These are phyloP conservation scores for Agonopterix arenella DNA, from an alignment of 2,888 invertebrate species.

Conservation along the genomic window DNA sequence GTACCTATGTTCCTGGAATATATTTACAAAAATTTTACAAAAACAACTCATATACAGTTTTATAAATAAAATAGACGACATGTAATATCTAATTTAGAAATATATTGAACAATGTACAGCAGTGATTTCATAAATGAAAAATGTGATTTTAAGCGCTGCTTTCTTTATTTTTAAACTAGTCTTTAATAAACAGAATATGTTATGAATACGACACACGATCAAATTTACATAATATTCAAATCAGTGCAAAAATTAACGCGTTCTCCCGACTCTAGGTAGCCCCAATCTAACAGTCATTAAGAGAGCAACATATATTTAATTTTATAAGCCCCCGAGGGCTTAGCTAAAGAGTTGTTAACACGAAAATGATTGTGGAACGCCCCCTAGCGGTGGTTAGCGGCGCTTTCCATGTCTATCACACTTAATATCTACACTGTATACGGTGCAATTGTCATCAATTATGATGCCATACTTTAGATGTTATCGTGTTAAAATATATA, in stretches of 20 bases:
- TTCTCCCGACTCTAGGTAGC: conserved; percentile 20
- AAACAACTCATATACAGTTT: too few relatives aligned
- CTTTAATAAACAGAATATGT: too few relatives aligned
- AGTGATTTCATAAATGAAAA: too few relatives aligned
- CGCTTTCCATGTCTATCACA: conserved; percentile 17
- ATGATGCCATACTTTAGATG: conserved; percentile 66
- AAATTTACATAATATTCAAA: conserved; percentile 63
- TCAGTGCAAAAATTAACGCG: conserved; percentile 51
- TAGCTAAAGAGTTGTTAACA: conserved; percentile 67
- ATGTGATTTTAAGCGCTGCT: too few relatives aligned
- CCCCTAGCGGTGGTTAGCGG: conserved; percentile 17
- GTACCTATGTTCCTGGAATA: too few relatives aligned
- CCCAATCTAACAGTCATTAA: conserved; percentile 54
- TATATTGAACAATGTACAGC: too few relatives aligned
- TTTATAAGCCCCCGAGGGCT: conserved; percentile 39
- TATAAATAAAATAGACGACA: too few relatives aligned
- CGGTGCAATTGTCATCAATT: conserved; percentile 66
- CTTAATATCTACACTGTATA: conserved; percentile 24
- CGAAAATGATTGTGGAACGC: conserved; percentile 53
- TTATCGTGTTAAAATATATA: conserved; percentile 69
- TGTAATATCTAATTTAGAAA: too few relatives aligned
- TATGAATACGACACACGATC: conserved; percentile 8
- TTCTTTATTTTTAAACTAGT: too few relatives aligned
- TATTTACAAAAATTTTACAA: too few relatives aligned
- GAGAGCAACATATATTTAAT: conserved; percentile 56